Base-by-base conservation (phyloP, 1,140 invertebrate genomes). In the Drosophila funebris region DNA sequence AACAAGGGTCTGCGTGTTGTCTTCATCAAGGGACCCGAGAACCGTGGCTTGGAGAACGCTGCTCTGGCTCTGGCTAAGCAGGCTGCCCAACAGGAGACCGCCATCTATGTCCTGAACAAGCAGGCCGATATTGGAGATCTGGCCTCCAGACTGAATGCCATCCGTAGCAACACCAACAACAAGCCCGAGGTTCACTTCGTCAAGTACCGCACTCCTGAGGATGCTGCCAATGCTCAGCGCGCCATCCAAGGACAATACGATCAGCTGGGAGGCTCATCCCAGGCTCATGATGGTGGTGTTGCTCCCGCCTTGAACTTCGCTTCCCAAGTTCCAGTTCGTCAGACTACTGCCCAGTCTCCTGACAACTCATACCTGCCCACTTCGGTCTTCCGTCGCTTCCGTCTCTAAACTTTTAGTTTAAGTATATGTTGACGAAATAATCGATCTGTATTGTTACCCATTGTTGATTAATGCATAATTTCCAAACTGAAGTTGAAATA, bases 1-100 rank as follows among this genome's bases (percentile, higher is more conserved):
- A 90, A 89, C 64, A 78, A 83, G 56, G 83, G 52, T 31, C 77
- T 90, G 11, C 84, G 88, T 3, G 88, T 90, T 18, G 74, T 90
- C 53, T 89, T 90, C 78, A 89, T 90, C 53, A 90, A 90, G 79
- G 88, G 84, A 73, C 84, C 88, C 50, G 88, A 90, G 68, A 89
- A 87, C 68, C 79, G 79, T 68, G 83, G 78, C 3, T 37, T 88
- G 60, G 83, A 88, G 64, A 72, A 88, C 54, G 87, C 83, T 24
- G 87, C 82, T 18, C 57, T 84, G 43, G 72, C 77, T 24, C 54
- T 90, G 20, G 85, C 85, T 14, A 87, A 84, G 66, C 82, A 83
- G 69, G 83, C 83, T 72, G 76, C 77, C 61, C 77, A 90, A 52
- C 77, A 90, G 50, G 73, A 78, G 48, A 90, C 85, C 43, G 85